Conservation (phyloP, 2,113 vertebrate species). For the Megaceryle maxima region DNA sequence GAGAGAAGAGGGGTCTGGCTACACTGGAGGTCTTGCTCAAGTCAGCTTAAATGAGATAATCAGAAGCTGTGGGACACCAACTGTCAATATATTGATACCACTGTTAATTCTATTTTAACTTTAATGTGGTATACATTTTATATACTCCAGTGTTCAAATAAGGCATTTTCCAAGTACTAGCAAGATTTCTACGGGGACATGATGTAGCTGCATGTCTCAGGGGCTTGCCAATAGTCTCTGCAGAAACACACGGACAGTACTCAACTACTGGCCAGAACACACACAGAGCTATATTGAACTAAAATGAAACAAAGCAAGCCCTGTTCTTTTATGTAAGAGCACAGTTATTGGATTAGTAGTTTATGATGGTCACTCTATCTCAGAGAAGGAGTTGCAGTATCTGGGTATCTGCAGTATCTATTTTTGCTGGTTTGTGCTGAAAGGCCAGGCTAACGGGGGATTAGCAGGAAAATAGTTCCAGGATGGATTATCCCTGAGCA, state of each 20-base stretch:
- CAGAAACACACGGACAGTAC: neutral
- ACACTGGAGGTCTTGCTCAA: rapidly evolving
- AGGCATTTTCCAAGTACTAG: neutral
- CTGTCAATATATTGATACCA: neutral
- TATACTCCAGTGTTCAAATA: neutral
- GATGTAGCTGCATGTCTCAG: neutral
- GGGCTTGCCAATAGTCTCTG: neutral
- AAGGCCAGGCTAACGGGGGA: neutral
- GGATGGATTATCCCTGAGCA: neutral
- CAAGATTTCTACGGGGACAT: neutral
- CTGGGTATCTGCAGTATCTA: neutral
- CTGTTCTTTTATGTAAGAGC: neutral
- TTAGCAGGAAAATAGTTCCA: conserved; percentile 5
- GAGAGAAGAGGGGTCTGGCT: neutral
- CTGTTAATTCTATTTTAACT: neutral
- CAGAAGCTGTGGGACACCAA: neutral
- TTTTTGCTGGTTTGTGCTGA: neutral
- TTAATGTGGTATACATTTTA: neutral
- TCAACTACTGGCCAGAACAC: neutral
- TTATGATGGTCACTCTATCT: neutral
- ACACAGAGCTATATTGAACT: neutral
- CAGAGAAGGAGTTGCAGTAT: neutral
- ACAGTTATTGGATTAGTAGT: neutral
- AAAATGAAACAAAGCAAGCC: neutral
- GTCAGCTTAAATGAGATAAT: neutral